Percentiles rank a stretch among this genome's conserved stretches.
Evolutionary conservation across 1,140 invertebrate species (phyloP).

Genomic region (Zaprionus ghesquierei): DNA sequence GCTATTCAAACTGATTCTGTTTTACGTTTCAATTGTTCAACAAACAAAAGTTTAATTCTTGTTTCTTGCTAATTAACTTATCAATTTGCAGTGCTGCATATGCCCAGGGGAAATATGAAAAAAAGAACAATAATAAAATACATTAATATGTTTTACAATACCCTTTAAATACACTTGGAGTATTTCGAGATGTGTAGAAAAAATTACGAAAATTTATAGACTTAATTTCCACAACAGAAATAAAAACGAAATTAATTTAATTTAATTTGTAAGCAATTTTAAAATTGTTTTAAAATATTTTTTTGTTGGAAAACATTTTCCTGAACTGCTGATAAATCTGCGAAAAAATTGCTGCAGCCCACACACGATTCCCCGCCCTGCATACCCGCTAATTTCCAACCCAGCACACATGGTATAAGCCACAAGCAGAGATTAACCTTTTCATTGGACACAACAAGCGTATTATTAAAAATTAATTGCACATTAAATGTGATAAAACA

Average conservation of each 20-base stretch:
- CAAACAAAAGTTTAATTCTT: not conserved
- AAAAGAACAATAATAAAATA: not conserved
- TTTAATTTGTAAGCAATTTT: no score
- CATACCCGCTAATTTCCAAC: not conserved
- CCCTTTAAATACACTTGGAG: not conserved
- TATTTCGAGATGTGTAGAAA: no score
- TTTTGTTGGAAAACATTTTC: no score
- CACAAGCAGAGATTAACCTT: conserved; percentile 22
- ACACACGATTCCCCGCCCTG: not conserved
- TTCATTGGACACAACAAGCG: conserved; percentile 1
- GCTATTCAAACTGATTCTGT: not conserved
- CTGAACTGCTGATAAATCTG: no score
- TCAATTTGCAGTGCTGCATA: conserved; percentile 13
- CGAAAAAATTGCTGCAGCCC: no score
- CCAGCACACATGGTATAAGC: not conserved
- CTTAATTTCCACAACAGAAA: no score
- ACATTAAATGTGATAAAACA: conserved; percentile 55
- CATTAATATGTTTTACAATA: not conserved
- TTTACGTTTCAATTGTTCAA: not conserved
- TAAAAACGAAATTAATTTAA: no score
- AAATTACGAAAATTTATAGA: no score
- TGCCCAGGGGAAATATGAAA: not conserved
- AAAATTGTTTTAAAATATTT: no score
- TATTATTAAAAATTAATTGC: conserved; percentile 69
- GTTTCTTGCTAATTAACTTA: conserved; percentile 24